phyloP scores from a whole-genome alignment of 2,888 invertebrate species.

The Caenorhabditis sp. region DNA sequence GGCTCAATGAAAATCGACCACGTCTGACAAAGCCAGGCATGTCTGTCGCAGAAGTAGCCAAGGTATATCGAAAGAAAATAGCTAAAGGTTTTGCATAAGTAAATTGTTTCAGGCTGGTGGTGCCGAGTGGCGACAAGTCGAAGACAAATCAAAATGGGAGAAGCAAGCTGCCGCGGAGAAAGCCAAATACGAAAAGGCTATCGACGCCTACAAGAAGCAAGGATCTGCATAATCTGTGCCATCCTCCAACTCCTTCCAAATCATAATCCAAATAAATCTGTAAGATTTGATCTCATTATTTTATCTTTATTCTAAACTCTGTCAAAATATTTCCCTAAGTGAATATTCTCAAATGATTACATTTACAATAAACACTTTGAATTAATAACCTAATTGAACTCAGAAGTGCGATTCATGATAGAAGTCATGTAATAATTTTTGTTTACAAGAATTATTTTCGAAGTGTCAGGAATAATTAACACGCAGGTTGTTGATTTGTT shows the following conservation, averaged over 20 bases:
- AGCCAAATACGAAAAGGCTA: slow-evolving; percentile 84
- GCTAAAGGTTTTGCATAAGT: not conserved
- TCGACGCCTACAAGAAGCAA: slow-evolving; percentile 82
- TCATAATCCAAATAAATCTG: not conserved
- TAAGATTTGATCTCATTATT: not conserved
- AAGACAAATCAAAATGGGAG: slow-evolving; percentile 81
- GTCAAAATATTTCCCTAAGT: not conserved
- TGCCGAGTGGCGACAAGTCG: slow-evolving; percentile 41
- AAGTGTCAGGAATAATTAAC: not conserved
- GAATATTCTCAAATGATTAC: not conserved
- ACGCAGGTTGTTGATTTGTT: not conserved
- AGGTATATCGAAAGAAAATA: slow-evolving; percentile 77
- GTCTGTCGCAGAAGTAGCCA: slow-evolving; percentile 87
- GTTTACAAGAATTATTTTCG: not conserved
- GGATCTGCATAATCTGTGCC: not conserved
- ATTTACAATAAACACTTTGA: not conserved
- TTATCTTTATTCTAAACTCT: not conserved
- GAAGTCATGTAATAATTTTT: not conserved
- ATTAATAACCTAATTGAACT: not conserved
- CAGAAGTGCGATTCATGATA: too few species aligned
- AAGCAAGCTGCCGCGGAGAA: slow-evolving; percentile 84
- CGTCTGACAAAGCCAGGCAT: slow-evolving; percentile 88
- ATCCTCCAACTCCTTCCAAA: not conserved
- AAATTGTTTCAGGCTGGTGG: slow-evolving; percentile 27
- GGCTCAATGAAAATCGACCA: slow-evolving; percentile 82